phyloP scores from a whole-genome alignment of 1,140 invertebrate species.

The Plutomurus gul region DNA sequence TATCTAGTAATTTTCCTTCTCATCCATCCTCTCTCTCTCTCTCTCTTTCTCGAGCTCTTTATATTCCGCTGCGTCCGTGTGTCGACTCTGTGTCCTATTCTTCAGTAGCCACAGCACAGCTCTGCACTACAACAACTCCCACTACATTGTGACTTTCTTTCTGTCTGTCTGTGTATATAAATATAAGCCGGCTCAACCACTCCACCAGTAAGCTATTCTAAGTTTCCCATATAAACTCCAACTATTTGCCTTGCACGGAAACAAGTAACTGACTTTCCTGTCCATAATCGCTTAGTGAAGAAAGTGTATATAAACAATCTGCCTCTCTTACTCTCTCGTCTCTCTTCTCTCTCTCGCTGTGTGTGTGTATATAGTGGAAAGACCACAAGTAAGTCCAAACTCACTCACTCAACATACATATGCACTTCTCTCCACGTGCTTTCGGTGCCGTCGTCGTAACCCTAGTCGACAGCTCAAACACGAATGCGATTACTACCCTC shows the following conservation, averaged over 20 bases:
- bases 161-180: neutral
- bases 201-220: neutral
- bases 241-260: neutral
- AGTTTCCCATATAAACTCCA: neutral
- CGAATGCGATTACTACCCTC: no score
- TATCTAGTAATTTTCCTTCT: neutral
- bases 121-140: neutral
- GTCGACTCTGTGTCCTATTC: neutral
- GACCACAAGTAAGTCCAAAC: no score
- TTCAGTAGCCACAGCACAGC: neutral
- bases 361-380: no score
- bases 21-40: neutral
- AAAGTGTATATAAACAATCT: slow-evolving; percentile 23
- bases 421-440: no score
- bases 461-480: no score
- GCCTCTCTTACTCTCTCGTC: neutral
- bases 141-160: neutral
- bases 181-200: neutral
- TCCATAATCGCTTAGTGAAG: neutral
- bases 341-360: neutral
- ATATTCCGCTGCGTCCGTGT: neutral
- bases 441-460: no score
- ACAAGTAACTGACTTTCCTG: neutral
- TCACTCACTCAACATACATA: no score
- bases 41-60: neutral